Percentiles rank a stretch among this genome's conserved stretches.
Conservation (phyloP, 1,140 invertebrate species). For the Cydia strobilella region DNA sequence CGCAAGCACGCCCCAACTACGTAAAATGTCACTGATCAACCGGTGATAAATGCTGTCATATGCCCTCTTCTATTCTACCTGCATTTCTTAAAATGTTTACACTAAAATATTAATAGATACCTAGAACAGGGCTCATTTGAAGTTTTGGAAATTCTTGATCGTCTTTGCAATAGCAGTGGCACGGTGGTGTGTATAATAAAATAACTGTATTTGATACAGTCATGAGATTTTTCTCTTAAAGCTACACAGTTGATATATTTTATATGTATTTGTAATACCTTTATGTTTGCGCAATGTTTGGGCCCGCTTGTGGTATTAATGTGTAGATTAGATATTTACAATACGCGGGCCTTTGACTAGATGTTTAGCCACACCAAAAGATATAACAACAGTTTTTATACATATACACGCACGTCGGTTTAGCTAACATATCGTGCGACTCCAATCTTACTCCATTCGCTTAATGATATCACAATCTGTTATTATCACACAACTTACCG, state of each 20-base stretch:
- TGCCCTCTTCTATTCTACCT: constrained; percentile 28
- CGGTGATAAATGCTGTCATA: constrained; percentile 13
- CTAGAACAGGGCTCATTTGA: constrained; percentile 18
- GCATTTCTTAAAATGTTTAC: constrained; percentile 5
- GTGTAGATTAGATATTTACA: constrained; percentile 52
- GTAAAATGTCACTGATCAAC: constrained; percentile 7
- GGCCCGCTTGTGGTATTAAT: constrained; percentile 39
- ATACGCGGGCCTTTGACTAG: constrained; percentile 56
- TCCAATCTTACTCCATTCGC: neutral
- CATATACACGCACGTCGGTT: constrained; percentile 5
- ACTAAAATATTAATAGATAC: constrained; percentile 30
- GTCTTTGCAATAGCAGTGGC: constrained; percentile 55
- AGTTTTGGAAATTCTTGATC: constrained; percentile 23
- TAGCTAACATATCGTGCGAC: constrained; percentile 22
- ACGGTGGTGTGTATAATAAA: constrained; percentile 56
- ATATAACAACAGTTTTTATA: constrained; percentile 32
- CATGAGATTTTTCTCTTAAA: constrained; percentile 69
- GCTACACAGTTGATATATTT: constrained; percentile 73
- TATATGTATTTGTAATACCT: constrained; percentile 74
- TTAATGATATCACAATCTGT: constrained; percentile 13
- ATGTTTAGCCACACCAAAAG: constrained; percentile 44
- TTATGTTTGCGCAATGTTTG: constrained; percentile 63
- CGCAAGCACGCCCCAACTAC: neutral
- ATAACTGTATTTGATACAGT: constrained; percentile 73
- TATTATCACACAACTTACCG: constrained; percentile 4